Evolutionary conservation across 2,888 invertebrate genomes (phyloP), one percentile per base, ranked within the genome.

Genomic region (Hedya salicella): DNA sequence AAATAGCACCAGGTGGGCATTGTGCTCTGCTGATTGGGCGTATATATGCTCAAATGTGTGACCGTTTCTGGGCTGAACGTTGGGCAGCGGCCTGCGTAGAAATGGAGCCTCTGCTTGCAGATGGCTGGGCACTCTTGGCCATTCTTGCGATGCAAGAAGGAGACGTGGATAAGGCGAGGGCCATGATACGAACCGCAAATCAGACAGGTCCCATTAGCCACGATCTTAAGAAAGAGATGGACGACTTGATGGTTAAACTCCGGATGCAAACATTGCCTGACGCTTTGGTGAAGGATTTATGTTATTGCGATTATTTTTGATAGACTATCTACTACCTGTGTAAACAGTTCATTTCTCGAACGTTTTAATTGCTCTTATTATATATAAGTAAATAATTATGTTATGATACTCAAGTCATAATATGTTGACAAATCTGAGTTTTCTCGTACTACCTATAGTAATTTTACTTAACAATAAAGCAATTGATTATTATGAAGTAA

Each of bases 71-170:
- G 57, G 87, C 91, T 9, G 85, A 88, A 68, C 84, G 88, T 9
- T 92, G 92, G 92, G 82, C 83, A 4, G 79, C 89, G 0, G 84
- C 73, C 42, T 87, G 91, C 42, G 89, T 91, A 0, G 87, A 87
- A 62, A 64, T 76, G 19, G 92, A 91, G 68, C 89, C 91, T 1
- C 71, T 83, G 25, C 73, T 91, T 30, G 80, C 91, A 3, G 89
- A 92, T 72, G 92, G 85, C 0, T 92, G 92, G 92, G 90, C 88
- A 2, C 75, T 88, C 68, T 70, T 92, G 68, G 83, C 86, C n/a
- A 53, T 88, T 16, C 70, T 90, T 40, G 88, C 88, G 8, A 83
- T 90, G 79, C 74, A 80, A 49, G 80, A 85, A 40, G 79, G 77
- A 50, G 75, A 87, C 21, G 17, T 85, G 1, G 76, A 87, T 8